Conservation (phyloP, 2,888 invertebrate species). For the Leptopilina myrica region DNA sequence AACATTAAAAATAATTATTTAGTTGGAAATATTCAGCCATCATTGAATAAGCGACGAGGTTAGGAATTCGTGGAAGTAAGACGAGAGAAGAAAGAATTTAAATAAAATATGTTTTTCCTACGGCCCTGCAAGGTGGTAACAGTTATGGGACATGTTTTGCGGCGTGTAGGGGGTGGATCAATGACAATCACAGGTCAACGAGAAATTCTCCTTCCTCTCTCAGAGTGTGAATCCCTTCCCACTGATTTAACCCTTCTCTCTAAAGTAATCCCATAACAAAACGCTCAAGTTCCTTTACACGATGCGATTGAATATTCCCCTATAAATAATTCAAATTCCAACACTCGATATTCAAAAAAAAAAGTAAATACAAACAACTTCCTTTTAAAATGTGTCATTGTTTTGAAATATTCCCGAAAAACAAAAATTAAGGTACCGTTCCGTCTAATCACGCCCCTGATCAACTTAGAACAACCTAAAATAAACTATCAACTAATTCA, state of each 20-base stretch:
- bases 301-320: neutral
- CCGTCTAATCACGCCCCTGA: constrained; percentile 30
- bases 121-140: constrained; percentile 50
- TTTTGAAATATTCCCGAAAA: neutral
- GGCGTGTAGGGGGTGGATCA: constrained; percentile 61
- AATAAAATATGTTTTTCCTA: neutral
- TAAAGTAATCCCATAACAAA: constrained; percentile 3
- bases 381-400: no score
- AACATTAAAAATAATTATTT: neutral
- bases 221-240: neutral
- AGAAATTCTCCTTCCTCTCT: constrained; percentile 4
- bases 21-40: neutral
- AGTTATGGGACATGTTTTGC: constrained; percentile 57
- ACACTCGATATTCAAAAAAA: no score
- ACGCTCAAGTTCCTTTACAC: neutral
- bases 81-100: no score
- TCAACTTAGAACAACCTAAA: neutral
- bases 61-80: no score
- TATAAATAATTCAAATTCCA: no score
- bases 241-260: constrained; percentile 17
- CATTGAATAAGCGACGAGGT: neutral
- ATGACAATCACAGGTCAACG: constrained; percentile 56
- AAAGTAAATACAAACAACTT: no score
- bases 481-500: no score
- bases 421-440: neutral